These are phyloP conservation scores for Lydus trimaculatus DNA, from an alignment of 2,888 invertebrate species.

Conservation along the genomic window DNA sequence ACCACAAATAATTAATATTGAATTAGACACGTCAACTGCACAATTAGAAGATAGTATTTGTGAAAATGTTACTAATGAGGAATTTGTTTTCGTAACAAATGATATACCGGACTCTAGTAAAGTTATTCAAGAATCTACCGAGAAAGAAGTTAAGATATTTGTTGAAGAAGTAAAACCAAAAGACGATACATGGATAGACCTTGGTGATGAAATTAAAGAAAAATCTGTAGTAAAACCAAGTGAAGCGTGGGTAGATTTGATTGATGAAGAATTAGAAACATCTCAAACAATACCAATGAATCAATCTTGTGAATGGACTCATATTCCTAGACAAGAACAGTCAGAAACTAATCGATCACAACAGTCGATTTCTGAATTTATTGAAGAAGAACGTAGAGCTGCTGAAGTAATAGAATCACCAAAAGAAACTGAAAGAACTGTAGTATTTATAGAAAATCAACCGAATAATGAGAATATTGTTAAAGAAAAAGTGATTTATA, in stretches of 20 bases:
- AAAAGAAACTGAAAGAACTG: neutral
- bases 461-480: neutral
- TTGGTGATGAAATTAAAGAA: conserved; percentile 5
- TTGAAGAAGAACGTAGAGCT: conserved; percentile 12
- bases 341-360: neutral
- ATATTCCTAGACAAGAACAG: conserved; percentile 5
- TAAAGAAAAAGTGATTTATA: conserved; percentile 26
- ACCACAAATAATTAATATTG: conserved; percentile 48
- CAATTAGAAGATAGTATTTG: conserved; percentile 36
- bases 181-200: conserved; percentile 3
- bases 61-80: conserved; percentile 40
- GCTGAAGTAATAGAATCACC: neutral
- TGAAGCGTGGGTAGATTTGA: conserved; percentile 18
- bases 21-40: conserved; percentile 32
- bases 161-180: neutral
- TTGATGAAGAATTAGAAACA: conserved; percentile 7
- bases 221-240: conserved; percentile 12
- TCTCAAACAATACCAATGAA: neutral
- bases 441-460: neutral
- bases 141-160: conserved; percentile 8
- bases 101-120: conserved; percentile 27
- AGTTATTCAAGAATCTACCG: conserved; percentile 17
- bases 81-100: conserved; percentile 46
- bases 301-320: conserved; percentile 11
- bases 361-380: neutral